Evolutionary conservation across 2,797 vertebrate species (phyloP), one percentile per base, ranked within the genome.

Genomic region (Paedocypris micromegethes): DNA sequence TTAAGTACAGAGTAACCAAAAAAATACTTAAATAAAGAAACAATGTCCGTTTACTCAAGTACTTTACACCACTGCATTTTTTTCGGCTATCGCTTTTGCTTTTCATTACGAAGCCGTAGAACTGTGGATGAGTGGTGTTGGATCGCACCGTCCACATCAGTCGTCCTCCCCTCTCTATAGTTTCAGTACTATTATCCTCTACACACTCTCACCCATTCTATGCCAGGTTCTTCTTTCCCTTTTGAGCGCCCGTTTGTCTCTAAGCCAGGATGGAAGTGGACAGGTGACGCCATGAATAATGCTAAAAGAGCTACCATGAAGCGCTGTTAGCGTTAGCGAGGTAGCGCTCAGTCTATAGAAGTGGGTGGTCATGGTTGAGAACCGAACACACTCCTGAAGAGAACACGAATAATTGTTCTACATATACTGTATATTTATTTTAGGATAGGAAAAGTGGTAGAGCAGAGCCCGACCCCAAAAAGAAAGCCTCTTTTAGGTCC

Each of bases 371-470:
- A 70, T 72, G 69, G 66, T 64, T 77, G 73, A 73, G 72, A 72
- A 74, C 76, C 76, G 75, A 51, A 52, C 70, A 40, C 70, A 68
- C 66, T 75, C 69, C 71, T 75, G 44, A 66, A 73, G 59, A 73
- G 70, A 75, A 89, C 91, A 88, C 57, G 50, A 78, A 81, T 86
- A 87, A 87, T 73, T 84, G 84, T 82, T 87, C 82, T 88, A 84
- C 85, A 84, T 86, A 84, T 86, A 86, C 85, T 81, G 72, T 86
- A 86, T 85, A 78, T 85, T 79, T 94, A 92, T 96, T 96, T 91
- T 97, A 97, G 93, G 94, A 96, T 96, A 97, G 94, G 91, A 95
- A 95, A 94, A 94, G 91, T 95, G 93, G 90, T 95, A 95, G 94
- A 94, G 91, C 93, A 96, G 93, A 96, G 83, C 91, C 93, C 82